A percentile compares a stretch with the other conserved stretches of the same genome.
Conservation (phyloP, 2,113 vertebrate species). For the Corythaixoides concolor region DNA sequence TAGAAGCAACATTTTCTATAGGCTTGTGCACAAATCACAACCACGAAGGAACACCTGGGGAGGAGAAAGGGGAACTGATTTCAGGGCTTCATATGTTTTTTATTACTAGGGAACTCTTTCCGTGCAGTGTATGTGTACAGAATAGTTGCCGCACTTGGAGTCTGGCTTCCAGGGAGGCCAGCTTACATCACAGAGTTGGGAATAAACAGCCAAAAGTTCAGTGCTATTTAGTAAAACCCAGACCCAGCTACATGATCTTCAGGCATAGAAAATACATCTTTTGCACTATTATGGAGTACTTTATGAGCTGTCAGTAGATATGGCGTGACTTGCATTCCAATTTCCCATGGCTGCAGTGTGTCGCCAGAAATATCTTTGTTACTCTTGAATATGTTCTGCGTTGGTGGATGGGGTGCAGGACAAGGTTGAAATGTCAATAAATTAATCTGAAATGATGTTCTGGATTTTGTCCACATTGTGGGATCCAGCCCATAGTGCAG, state of each 20-base stretch:
- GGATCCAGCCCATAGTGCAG: constrained; percentile 37
- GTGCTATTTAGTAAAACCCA: constrained; percentile 35
- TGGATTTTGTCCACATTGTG: constrained; percentile 37
- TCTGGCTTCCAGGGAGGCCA: constrained; percentile 48
- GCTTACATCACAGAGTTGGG: constrained; percentile 55
- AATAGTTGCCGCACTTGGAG: background rate
- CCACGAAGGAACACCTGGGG: constrained; percentile 46
- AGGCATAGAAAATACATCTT: constrained; percentile 52
- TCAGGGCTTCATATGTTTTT: constrained; percentile 56
- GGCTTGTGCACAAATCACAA: constrained; percentile 48
- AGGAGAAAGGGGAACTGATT: constrained; percentile 46
- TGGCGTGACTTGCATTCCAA: constrained; percentile 22
- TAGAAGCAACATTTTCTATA: constrained; percentile 33
- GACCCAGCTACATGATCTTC: constrained; percentile 46
- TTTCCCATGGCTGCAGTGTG: constrained; percentile 39
- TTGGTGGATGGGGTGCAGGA: constrained; percentile 51
- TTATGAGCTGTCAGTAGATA: constrained; percentile 67
- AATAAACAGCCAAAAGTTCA: constrained; percentile 62
- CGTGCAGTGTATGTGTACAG: background rate
- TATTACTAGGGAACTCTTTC: constrained; percentile 64
- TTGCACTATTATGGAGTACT: constrained; percentile 31
- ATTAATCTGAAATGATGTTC: constrained; percentile 36
- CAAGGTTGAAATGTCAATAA: constrained; percentile 50
- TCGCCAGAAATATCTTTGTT: constrained; percentile 51
- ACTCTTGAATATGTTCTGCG: constrained; percentile 29